Evolutionary conservation across 2,797 vertebrate genomes (phyloP).

Genomic region (Pseudochaenichthys georgianus): DNA sequence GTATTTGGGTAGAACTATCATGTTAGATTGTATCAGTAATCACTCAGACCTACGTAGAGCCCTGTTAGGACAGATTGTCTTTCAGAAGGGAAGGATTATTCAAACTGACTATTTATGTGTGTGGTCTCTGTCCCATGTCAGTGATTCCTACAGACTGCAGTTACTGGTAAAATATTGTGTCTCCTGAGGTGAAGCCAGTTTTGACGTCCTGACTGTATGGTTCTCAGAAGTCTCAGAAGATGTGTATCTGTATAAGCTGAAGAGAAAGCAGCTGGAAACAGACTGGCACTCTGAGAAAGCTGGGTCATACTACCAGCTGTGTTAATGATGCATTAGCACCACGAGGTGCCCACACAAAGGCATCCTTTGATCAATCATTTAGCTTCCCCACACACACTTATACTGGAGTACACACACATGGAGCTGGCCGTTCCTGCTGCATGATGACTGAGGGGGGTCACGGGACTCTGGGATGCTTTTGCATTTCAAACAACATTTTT

Average conservation of each 20-base stretch:
- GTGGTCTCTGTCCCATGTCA: constrained; percentile 38
- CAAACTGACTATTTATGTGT: constrained; percentile 12
- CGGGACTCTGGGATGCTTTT: constrained; percentile 36
- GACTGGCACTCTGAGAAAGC: constrained; percentile 54
- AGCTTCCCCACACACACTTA: constrained; percentile 53
- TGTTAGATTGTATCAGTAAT: constrained; percentile 2
- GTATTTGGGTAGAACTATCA: background rate
- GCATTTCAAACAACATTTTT: constrained; percentile 12
- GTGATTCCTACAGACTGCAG: constrained; percentile 41
- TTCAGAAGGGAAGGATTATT: constrained; percentile 10
- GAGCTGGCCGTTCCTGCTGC: constrained; percentile 31
- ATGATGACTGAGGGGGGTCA: constrained; percentile 44
- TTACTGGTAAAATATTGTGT: constrained; percentile 1
- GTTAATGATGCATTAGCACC: constrained; percentile 77
- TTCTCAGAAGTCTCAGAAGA: constrained; percentile 64
- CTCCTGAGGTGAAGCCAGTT: constrained; percentile 41
- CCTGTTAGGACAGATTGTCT: constrained; percentile 33
- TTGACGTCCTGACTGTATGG: constrained; percentile 43
- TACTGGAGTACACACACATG: constrained; percentile 19
- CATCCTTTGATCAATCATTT: constrained; percentile 72
- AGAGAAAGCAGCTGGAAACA: constrained; percentile 70
- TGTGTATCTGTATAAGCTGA: constrained; percentile 66
- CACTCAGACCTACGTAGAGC: constrained; percentile 18
- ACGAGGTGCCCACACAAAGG: constrained; percentile 73
- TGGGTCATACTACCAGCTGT: constrained; percentile 72